Base-by-base conservation (phyloP, 2,113 vertebrate genomes). In the Perca fluviatilis region DNA sequence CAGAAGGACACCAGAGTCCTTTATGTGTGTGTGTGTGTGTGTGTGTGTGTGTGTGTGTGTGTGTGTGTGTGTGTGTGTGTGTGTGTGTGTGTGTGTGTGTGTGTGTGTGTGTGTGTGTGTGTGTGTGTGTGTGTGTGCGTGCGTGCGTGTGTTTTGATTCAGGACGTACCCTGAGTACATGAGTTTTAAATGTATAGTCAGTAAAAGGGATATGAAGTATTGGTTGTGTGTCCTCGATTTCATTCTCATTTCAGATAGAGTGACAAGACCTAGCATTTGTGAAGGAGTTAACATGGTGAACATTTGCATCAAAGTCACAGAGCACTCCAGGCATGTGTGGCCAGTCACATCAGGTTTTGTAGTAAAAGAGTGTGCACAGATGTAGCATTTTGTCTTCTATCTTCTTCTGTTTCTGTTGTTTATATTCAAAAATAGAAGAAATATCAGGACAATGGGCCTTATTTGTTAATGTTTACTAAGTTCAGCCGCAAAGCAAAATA, bases 221-320 rank as follows among this genome's bases (percentile, higher is more conserved):
- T 77, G 14, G 51, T 71, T 72, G 63, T 83, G 18, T 50, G 54
- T 53, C 30, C 73, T 78, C 61, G 0, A 57, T 75, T 74, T 71
- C 50, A 23, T 87, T 83, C 27, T 84, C 80, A 89, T 84, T 84
- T 84, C 27, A 61, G 64, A 19, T 51, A 53, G 60, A 12, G 36
- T 50, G 23, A 77, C 63, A 72, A n/a, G 58, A n/a, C 15, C 1
- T 6, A 36, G 56, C 49, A 67, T 75, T 85, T 62, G 74, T 16
- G 19, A 54, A 23, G 15, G 21, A 67, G 66, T 77, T 25, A 74
- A 73, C 43, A 18, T 18, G 46, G 51, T 76, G 51, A 84, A 71
- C 70, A 74, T 83, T 25, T 64, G 30, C 0, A 27, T 61, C 58
- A 18, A 46, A 72, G 56, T 47, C 15, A 18, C 54, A 14, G 25